phyloP scores from a whole-genome alignment of 2,888 invertebrate species.

The Argyra leucocephala region DNA sequence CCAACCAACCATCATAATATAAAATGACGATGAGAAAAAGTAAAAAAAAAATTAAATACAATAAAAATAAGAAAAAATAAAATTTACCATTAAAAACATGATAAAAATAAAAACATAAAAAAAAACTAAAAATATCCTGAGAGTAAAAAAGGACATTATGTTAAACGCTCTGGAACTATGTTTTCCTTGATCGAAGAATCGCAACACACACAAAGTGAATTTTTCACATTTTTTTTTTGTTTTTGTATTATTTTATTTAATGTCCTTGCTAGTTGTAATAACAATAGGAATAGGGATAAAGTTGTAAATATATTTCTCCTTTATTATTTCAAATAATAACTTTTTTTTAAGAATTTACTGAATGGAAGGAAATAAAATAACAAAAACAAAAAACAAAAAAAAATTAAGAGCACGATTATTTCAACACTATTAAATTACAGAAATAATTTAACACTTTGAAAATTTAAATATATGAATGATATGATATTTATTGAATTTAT shows the following conservation, averaged over 20 bases:
- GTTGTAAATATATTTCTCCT: too few relatives aligned
- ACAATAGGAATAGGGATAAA: neutral
- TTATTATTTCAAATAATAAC: too few relatives aligned
- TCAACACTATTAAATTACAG: too few relatives aligned
- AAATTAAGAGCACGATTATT: too few relatives aligned
- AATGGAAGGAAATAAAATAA: too few relatives aligned
- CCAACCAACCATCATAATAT: neutral
- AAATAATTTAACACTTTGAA: too few relatives aligned
- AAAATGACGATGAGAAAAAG: neutral
- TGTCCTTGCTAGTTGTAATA: neutral
- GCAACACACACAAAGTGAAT: neutral
- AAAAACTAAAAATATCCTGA: too few relatives aligned
- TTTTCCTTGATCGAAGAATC: neutral
- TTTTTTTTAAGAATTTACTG: too few relatives aligned
- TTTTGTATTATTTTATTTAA: neutral
- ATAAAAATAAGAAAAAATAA: neutral
- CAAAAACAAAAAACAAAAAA: too few relatives aligned
- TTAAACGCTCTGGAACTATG: neutral
- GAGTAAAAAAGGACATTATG: slow-evolving; percentile 1
- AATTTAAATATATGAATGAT: too few relatives aligned
- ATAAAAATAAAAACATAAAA: too few relatives aligned
- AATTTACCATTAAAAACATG: neutral
- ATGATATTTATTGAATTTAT: too few relatives aligned
- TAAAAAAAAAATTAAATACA: neutral
- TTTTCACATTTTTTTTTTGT: neutral